A percentile compares a stretch with the other conserved stretches of the same genome.
These are phyloP conservation scores for Agonopterix heracliana DNA, from an alignment of 2,888 invertebrate species.

Conservation along the genomic window DNA sequence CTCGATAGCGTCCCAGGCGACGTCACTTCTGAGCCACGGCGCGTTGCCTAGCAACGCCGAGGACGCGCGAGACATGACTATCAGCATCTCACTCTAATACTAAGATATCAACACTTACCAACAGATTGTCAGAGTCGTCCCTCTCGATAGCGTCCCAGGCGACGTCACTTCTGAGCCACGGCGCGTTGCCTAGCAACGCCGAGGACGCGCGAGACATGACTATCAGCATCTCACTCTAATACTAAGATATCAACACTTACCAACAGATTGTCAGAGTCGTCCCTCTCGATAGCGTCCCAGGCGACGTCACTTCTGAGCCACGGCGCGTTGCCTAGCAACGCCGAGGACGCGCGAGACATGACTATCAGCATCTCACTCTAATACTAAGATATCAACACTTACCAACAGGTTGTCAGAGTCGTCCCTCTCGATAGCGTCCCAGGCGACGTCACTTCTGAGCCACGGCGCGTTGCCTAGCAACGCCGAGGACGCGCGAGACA, in stretches of 20 bases:
- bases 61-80: slow-evolving; percentile 46
- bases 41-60: slow-evolving; percentile 56
- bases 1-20: slow-evolving; percentile 41
- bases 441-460: slow-evolving; percentile 49
- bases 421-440: slow-evolving; percentile 32
- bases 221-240: slow-evolving; percentile 34
- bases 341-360: slow-evolving; percentile 49
- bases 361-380: slow-evolving; percentile 41
- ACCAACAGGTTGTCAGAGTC: slow-evolving; percentile 41
- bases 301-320: slow-evolving; percentile 54
- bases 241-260: slow-evolving; percentile 24
- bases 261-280: slow-evolving; percentile 34
- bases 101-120: slow-evolving; percentile 48
- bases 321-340: slow-evolving; percentile 56
- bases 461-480: slow-evolving; percentile 60
- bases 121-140: slow-evolving; percentile 30
- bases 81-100: slow-evolving; percentile 45
- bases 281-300: slow-evolving; percentile 35
- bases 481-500: slow-evolving; percentile 52
- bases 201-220: slow-evolving; percentile 49
- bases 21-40: slow-evolving; percentile 56
- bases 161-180: slow-evolving; percentile 55
- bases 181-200: slow-evolving; percentile 50
- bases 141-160: slow-evolving; percentile 38
- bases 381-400: slow-evolving; percentile 45